Evolutionary conservation across 1,140 invertebrate species (phyloP).

Genomic region (Mamestra configurata): DNA sequence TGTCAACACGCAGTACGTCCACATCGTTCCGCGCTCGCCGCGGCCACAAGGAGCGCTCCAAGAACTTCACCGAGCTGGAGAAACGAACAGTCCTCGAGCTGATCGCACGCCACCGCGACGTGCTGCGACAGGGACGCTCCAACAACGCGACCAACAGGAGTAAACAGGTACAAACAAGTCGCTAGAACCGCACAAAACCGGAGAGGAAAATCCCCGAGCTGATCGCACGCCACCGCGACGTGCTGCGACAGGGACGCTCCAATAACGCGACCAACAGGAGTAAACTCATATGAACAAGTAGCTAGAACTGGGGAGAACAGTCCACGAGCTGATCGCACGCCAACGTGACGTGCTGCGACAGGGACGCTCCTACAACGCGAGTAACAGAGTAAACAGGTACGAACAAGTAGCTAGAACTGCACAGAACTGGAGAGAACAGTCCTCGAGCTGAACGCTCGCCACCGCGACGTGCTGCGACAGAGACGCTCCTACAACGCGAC

Average conservation of each 20-base stretch:
- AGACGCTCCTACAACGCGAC: no score
- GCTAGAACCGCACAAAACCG: not conserved
- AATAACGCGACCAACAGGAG: slow-evolving; percentile 87
- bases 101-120: slow-evolving; percentile 84
- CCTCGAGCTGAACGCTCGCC: no score
- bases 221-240: slow-evolving; percentile 83
- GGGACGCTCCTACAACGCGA: slow-evolving; percentile 86
- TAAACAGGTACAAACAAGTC: slow-evolving; percentile 76
- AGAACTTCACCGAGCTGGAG: slow-evolving; percentile 87
- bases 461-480: no score
- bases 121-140: slow-evolving; percentile 84
- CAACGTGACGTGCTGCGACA: slow-evolving; percentile 86
- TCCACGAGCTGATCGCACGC: slow-evolving; percentile 83
- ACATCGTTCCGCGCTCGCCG: slow-evolving; percentile 78
- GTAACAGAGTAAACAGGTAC: slow-evolving; percentile 67
- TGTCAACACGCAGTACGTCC: slow-evolving; percentile 80
- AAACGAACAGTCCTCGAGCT: slow-evolving; percentile 86
- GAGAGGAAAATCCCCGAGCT: slow-evolving; percentile 81
- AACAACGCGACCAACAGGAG: slow-evolving; percentile 87
- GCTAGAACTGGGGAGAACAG: slow-evolving; percentile 31
- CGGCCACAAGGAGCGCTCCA: slow-evolving; percentile 86
- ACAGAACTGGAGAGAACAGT: no score
- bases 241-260: slow-evolving; percentile 85
- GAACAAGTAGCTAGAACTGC: no score
- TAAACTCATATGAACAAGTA: slow-evolving; percentile 75